phyloP scores from a whole-genome alignment of 1,140 invertebrate species.

The Probaryconus sp. region DNA sequence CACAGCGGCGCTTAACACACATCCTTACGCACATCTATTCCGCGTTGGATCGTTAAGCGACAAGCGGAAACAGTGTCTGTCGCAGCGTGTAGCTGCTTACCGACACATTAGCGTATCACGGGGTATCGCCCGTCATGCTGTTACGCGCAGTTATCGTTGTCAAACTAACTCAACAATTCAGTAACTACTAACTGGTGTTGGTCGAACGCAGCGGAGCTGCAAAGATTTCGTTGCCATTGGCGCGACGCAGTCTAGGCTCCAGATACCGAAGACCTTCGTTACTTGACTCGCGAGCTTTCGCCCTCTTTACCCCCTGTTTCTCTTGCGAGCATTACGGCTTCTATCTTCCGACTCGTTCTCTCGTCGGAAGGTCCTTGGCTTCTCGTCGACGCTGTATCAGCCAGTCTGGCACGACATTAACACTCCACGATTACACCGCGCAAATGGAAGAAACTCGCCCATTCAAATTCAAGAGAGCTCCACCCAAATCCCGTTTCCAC shows the following conservation, averaged over 20 bases:
- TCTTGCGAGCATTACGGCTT: slow-evolving; percentile 11
- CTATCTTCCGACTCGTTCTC: slow-evolving; percentile 40
- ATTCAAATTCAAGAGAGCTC: slow-evolving; percentile 68
- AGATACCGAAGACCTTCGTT: too few species aligned
- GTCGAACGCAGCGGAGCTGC: too few species aligned
- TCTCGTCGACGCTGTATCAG: slow-evolving; percentile 37
- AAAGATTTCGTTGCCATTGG: too few species aligned
- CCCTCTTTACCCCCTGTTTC: slow-evolving; percentile 18
- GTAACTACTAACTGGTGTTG: slow-evolving; percentile 50
- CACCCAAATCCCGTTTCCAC: slow-evolving; percentile 59
- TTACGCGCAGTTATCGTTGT: slow-evolving; percentile 58
- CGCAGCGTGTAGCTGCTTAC: slow-evolving; percentile 50
- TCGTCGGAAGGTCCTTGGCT: slow-evolving; percentile 10
- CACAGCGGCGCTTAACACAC: slow-evolving; percentile 46
- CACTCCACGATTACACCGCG: slow-evolving; percentile 65
- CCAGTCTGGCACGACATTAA: slow-evolving; percentile 63
- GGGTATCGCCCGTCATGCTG: slow-evolving; percentile 44
- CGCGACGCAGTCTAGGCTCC: too few species aligned
- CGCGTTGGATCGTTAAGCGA: slow-evolving; percentile 46
- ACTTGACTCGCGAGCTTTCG: slow-evolving; percentile 47
- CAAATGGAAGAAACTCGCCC: slow-evolving; percentile 68
- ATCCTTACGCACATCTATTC: slow-evolving; percentile 50
- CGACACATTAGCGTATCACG: slow-evolving; percentile 61
- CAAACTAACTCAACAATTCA: slow-evolving; percentile 60
- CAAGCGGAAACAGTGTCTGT: slow-evolving; percentile 47